Evolutionary conservation across 1,140 invertebrate genomes (phyloP).

Genomic region (Drosophila truncata): DNA sequence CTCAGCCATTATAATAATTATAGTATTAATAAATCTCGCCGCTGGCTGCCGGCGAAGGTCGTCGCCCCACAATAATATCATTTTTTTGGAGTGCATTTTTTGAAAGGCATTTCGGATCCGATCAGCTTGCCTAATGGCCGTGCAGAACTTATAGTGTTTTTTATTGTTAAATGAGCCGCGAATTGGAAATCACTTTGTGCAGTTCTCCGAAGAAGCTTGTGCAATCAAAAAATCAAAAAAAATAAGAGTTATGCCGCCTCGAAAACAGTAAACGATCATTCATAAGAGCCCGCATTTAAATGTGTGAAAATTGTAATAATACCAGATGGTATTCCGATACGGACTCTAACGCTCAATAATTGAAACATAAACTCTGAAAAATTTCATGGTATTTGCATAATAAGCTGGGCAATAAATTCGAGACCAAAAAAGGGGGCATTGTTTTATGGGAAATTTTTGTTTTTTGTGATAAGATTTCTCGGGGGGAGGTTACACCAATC

Average conservation of each 20-base stretch:
- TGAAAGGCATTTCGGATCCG: constrained; percentile 45
- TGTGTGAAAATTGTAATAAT: constrained; percentile 22
- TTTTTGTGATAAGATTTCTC: constrained; percentile 44
- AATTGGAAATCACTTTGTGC: constrained; percentile 43
- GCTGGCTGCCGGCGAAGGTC: constrained; percentile 28
- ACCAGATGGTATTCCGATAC: constrained; percentile 9
- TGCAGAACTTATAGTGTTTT: constrained; percentile 24
- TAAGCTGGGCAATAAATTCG: constrained; percentile 14
- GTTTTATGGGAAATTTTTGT: constrained; percentile 57
- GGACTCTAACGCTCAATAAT: constrained; percentile 31
- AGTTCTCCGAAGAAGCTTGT: constrained; percentile 11
- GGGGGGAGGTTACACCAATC: constrained; percentile 51
- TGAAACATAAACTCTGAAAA: constrained; percentile 24
- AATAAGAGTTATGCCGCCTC: not conserved
- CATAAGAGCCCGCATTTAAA: constrained; percentile 2
- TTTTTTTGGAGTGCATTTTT: constrained; percentile 35
- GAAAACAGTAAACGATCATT: constrained; percentile 11
- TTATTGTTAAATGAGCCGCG: constrained; percentile 47
- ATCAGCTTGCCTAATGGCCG: constrained; percentile 38
- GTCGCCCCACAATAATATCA: constrained; percentile 34
- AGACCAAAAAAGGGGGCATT: constrained; percentile 29
- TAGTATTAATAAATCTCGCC: constrained; percentile 44
- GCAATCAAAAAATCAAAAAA: constrained; percentile 4
- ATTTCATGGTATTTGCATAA: constrained; percentile 34
- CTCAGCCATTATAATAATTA: constrained; percentile 30